Conservation (phyloP, 2,888 invertebrate species). For the Calephelis perditalis region DNA sequence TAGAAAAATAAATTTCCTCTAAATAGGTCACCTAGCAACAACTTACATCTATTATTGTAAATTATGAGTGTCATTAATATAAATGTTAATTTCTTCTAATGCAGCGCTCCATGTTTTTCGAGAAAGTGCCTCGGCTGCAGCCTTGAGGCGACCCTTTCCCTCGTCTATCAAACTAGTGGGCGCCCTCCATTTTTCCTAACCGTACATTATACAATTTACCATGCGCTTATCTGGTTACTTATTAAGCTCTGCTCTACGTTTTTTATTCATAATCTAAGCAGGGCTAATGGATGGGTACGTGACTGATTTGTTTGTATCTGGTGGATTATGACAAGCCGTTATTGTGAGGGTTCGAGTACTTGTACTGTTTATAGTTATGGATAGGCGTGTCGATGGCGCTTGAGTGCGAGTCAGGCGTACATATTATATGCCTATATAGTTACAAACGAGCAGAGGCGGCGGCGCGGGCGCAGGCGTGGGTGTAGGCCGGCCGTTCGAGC, state of each 20-base stretch:
- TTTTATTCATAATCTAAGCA: constrained; percentile 25
- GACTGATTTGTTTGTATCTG: constrained; percentile 26
- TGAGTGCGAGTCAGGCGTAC: constrained; percentile 46
- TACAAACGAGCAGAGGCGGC: constrained; percentile 30
- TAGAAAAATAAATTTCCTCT: no score
- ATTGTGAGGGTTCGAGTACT: constrained; percentile 20
- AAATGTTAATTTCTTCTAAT: constrained; percentile 10
- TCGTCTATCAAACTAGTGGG: constrained; percentile 64
- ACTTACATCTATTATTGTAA: constrained; percentile 3
- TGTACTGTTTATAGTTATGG: constrained; percentile 24
- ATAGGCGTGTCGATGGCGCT: constrained; percentile 54
- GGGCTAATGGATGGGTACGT: constrained; percentile 30
- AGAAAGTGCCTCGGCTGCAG: constrained; percentile 70
- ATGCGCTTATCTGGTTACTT: constrained; percentile 58
- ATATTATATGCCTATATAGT: constrained; percentile 13
- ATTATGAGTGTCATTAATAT: constrained; percentile 8
- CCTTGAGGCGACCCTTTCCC: constrained; percentile 72
- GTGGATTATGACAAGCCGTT: constrained; percentile 26
- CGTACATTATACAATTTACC: constrained; percentile 62
- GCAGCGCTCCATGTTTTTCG: constrained; percentile 32
- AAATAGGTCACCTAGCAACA: background rate
- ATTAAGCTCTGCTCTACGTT: constrained; percentile 29
- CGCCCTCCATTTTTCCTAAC: constrained; percentile 60
- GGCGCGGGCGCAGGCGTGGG: constrained; percentile 33
- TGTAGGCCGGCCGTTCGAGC: constrained; percentile 51